Conservation (phyloP, 2,113 vertebrate species). For the Pangasianodon hypophthalmus region DNA sequence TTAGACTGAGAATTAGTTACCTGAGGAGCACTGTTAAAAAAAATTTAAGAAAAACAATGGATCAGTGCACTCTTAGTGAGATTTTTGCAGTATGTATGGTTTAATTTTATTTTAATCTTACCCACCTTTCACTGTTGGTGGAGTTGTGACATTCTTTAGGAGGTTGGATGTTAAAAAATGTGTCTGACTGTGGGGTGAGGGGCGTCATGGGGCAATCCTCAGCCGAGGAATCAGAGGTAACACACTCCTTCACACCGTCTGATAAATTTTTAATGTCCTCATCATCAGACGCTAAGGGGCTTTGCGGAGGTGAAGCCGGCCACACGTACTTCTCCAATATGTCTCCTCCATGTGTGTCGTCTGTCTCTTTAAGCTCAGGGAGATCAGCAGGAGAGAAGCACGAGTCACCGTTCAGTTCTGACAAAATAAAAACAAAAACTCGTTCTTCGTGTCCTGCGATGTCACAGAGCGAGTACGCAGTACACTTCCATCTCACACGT, state of each 20-base stretch:
- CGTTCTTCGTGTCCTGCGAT: neutral
- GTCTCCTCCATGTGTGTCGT: neutral
- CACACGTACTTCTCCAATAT: neutral
- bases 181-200: neutral
- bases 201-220: conserved; percentile 15
- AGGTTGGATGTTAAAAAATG: neutral
- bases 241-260: neutral
- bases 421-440: neutral
- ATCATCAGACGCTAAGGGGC: neutral
- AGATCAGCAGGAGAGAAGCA: neutral
- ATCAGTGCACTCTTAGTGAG: conserved; percentile 25
- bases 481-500: neutral
- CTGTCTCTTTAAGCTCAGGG: neutral
- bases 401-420: neutral
- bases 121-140: neutral
- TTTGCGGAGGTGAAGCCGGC: neutral
- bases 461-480: neutral
- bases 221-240: conserved; percentile 2
- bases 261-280: neutral
- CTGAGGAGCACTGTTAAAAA: neutral
- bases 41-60: neutral
- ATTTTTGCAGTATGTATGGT: conserved; percentile 27
- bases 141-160: neutral
- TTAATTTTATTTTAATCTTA: neutral
- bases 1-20: neutral